Evolutionary conservation across 2,888 invertebrate species (phyloP).

Genomic region (Drosophila nigritarsus): DNA sequence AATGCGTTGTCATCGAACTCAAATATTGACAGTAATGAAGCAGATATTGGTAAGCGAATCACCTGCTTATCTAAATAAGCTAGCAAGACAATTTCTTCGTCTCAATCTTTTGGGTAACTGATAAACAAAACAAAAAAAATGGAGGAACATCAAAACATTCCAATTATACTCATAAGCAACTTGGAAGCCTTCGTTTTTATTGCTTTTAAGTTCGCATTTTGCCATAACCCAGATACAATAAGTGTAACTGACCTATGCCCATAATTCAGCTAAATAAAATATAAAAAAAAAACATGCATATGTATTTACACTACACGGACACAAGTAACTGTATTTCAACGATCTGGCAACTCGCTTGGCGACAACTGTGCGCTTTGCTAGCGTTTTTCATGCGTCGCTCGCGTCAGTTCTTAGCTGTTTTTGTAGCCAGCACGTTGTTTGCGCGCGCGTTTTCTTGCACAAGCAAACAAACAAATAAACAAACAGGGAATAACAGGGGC

Average conservation of each 20-base stretch:
- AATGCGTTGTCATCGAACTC: not conserved
- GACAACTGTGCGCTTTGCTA: slow-evolving; percentile 59
- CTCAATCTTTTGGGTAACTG: not conserved
- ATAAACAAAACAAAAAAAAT: not conserved
- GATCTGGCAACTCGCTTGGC: slow-evolving; percentile 42
- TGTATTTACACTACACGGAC: not conserved
- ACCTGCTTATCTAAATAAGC: not conserved
- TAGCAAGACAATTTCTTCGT: not conserved
- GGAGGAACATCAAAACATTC: not conserved
- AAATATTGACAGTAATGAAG: not conserved
- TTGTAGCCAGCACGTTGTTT: slow-evolving; percentile 53
- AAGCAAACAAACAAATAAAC: slow-evolving; percentile 17
- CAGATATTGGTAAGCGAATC: not conserved
- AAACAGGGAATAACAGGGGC: not conserved
- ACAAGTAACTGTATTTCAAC: slow-evolving; percentile 4
- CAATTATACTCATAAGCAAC: not conserved
- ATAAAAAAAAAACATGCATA: not conserved
- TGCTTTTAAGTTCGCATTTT: not conserved
- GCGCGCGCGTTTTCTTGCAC: slow-evolving; percentile 44
- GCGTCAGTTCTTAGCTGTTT: slow-evolving; percentile 57
- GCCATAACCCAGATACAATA: not conserved
- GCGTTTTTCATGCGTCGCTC: slow-evolving; percentile 44
- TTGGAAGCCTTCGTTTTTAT: not conserved
- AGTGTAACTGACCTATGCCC: not conserved
- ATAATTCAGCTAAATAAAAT: not conserved